Conservation (phyloP, 2,797 vertebrate genomes). For the Rhincodon typus region DNA sequence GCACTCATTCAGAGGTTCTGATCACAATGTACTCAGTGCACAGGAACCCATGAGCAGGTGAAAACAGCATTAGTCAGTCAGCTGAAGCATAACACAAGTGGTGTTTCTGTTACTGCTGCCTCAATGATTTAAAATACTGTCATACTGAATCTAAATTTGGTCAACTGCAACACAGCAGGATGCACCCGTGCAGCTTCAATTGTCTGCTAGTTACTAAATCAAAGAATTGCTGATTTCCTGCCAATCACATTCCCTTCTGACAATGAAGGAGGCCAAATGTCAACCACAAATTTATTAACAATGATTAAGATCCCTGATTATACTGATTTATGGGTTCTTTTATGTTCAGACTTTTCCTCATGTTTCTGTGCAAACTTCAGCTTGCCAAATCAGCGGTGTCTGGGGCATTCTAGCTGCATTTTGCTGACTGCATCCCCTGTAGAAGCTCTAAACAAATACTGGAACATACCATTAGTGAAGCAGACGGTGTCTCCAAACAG, state of each 20-base stretch:
- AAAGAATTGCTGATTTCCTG: neutral
- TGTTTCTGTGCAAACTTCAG: neutral
- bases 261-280: neutral
- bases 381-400: neutral
- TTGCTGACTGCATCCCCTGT: no score
- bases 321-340: no score
- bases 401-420: neutral
- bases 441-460: neutral
- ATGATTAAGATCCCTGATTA: neutral
- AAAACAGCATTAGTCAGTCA: neutral
- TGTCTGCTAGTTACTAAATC: neutral
- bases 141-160: neutral
- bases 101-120: neutral
- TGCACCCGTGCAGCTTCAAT: neutral
- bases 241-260: neutral
- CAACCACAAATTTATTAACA: neutral
- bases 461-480: constrained; percentile 33
- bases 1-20: neutral
- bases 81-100: neutral
- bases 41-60: neutral
- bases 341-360: neutral
- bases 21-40: neutral
- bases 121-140: neutral
- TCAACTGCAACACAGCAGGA: neutral
- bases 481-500: constrained; percentile 35